A percentile compares a stretch with the other conserved stretches of the same genome.
These are phyloP conservation scores for Novumbra hubbsi DNA, from an alignment of 2,797 vertebrate genomes.

Conservation along the genomic window DNA sequence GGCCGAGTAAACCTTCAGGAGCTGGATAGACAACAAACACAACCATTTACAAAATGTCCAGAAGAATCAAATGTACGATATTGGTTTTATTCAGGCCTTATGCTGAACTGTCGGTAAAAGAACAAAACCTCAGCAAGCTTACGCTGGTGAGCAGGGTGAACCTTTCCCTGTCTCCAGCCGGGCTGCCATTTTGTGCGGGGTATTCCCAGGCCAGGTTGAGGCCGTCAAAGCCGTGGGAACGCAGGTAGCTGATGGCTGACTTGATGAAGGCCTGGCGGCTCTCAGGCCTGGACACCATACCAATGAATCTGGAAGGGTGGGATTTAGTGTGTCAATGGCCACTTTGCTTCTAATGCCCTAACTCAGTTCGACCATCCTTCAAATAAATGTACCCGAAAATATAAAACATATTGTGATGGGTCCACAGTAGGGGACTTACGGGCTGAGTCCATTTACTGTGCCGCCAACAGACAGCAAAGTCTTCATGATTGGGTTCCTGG, in stretches of 20 bases:
- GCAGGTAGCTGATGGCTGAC: constrained; percentile 71
- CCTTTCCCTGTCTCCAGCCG: constrained; percentile 59
- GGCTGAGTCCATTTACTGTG: constrained; percentile 70
- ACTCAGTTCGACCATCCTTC: no score
- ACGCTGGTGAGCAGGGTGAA: constrained; percentile 76
- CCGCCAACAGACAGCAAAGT: constrained; percentile 82
- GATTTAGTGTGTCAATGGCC: not conserved
- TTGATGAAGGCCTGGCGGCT: constrained; percentile 69
- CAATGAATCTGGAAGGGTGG: constrained; percentile 69
- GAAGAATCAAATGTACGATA: not conserved
- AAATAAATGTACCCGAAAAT: no score
- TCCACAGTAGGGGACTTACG: constrained; percentile 61
- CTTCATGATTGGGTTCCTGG: constrained; percentile 76
- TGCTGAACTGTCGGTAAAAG: not conserved
- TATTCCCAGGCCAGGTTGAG: constrained; percentile 84
- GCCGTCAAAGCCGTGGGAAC: constrained; percentile 76
- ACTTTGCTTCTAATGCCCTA: not conserved
- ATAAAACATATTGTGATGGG: not conserved
- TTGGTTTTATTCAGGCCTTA: not conserved
- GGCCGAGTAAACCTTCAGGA: not conserved
- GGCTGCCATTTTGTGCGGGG: constrained; percentile 77
- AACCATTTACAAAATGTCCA: not conserved
- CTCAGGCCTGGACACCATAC: constrained; percentile 66
- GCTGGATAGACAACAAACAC: not conserved
- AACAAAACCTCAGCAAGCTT: constrained; percentile 1